phyloP scores from a whole-genome alignment of 2,888 invertebrate genomes.

The Thelaira solivaga region DNA sequence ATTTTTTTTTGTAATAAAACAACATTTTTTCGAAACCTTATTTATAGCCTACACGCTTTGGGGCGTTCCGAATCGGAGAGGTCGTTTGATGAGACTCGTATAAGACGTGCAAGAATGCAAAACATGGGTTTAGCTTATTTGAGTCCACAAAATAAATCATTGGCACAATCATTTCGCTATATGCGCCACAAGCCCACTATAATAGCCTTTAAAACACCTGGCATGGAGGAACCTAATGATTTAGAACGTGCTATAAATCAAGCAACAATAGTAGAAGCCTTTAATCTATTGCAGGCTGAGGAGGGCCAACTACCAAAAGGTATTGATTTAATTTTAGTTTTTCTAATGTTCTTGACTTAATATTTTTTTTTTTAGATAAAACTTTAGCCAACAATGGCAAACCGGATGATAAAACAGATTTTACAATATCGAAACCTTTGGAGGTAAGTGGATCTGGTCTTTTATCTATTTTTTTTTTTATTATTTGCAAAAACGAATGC shows the following conservation, averaged over 20 bases:
- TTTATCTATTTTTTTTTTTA: background rate
- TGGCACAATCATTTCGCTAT: constrained; percentile 92
- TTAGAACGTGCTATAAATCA: constrained; percentile 79
- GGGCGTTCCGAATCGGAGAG: constrained; percentile 88
- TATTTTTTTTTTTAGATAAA: constrained; percentile 36
- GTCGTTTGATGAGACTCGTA: constrained; percentile 84
- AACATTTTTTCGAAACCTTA: background rate
- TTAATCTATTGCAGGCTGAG: constrained; percentile 79
- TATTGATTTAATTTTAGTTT: constrained; percentile 30
- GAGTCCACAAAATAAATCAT: constrained; percentile 86
- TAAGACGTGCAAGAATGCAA: constrained; percentile 81
- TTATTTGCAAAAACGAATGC: background rate
- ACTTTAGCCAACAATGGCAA: background rate
- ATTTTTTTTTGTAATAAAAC: too few relatives aligned
- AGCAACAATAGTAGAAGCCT: constrained; percentile 28
- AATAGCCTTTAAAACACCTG: constrained; percentile 91
- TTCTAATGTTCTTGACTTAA: background rate
- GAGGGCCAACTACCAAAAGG: constrained; percentile 80
- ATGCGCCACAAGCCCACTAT: constrained; percentile 93
- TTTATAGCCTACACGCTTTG: constrained; percentile 68
- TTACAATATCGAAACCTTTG: constrained; percentile 49
- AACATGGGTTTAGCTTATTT: constrained; percentile 83
- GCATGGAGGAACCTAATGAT: constrained; percentile 84
- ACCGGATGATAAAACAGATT: constrained; percentile 12
- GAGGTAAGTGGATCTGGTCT: constrained; percentile 58